Evolutionary conservation across 2,888 invertebrate species (phyloP).

Genomic region (Macaria notata): DNA sequence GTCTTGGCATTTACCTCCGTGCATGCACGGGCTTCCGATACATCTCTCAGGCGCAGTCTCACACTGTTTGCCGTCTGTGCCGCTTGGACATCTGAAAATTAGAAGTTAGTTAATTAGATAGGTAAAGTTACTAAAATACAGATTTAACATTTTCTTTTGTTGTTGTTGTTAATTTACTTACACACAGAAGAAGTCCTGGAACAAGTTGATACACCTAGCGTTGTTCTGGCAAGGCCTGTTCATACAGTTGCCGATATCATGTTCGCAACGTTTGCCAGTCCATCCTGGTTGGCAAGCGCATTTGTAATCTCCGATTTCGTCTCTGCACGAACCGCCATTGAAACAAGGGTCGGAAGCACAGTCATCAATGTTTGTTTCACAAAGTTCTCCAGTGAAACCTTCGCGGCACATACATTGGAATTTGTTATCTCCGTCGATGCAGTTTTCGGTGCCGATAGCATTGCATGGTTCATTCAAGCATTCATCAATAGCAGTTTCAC

Average conservation of each 20-base stretch:
- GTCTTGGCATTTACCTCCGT: constrained; percentile 97
- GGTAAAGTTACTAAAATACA: not conserved
- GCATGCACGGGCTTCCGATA: constrained; percentile 97
- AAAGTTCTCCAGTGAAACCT: constrained; percentile 92
- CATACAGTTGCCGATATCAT: constrained; percentile 93
- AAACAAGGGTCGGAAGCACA: constrained; percentile 92
- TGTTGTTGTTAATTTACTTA: constrained; percentile 73
- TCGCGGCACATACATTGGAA: constrained; percentile 94
- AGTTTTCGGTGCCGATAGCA: constrained; percentile 93
- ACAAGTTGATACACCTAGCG: constrained; percentile 94
- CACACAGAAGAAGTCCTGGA: constrained; percentile 95
- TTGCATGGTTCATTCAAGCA: constrained; percentile 95
- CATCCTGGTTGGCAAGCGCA: constrained; percentile 93
- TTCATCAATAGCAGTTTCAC: constrained; percentile 96
- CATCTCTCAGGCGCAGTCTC: constrained; percentile 98
- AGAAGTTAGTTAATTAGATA: not conserved
- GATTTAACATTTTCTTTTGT: not conserved
- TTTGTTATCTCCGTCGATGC: constrained; percentile 93
- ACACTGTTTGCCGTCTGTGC: constrained; percentile 98
- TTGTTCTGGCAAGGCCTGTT: constrained; percentile 96
- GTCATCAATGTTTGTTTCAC: constrained; percentile 94
- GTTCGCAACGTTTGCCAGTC: constrained; percentile 93
- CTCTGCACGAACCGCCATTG: constrained; percentile 94
- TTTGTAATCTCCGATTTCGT: constrained; percentile 91
- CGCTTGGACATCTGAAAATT: constrained; percentile 90